Evolutionary conservation across 1,140 invertebrate species (phyloP).

Genomic region (Macrocentrus cingulum): DNA sequence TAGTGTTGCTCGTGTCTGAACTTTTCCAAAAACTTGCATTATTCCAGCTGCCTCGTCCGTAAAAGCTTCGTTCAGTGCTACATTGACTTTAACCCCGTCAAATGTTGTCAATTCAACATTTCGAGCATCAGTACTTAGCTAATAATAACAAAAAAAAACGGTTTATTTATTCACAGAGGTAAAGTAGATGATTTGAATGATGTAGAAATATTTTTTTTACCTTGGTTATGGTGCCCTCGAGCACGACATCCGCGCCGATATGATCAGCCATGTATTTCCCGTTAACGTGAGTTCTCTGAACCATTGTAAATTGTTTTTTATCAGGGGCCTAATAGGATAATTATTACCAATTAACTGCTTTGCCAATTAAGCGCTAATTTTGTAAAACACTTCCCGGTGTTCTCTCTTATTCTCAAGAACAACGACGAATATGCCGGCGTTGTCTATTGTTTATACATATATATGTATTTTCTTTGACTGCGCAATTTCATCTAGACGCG

Average conservation of each 20-base stretch:
- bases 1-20: constrained; percentile 46
- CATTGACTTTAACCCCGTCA: constrained; percentile 43
- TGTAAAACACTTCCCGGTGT: too few relatives aligned
- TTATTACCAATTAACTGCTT: too few relatives aligned
- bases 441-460: too few relatives aligned
- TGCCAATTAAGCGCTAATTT: too few relatives aligned
- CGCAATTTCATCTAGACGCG: too few relatives aligned
- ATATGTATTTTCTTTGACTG: too few relatives aligned
- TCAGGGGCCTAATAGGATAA: too few relatives aligned
- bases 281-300: constrained; percentile 1
- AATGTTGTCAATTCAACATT: constrained; percentile 44
- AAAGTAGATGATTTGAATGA: not conserved
- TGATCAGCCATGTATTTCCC: constrained; percentile 17
- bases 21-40: constrained; percentile 46
- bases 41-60: constrained; percentile 37
- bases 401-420: too few relatives aligned
- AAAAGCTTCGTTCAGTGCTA: constrained; percentile 38
- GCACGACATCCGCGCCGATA: constrained; percentile 15
- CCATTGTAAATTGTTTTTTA: too few relatives aligned
- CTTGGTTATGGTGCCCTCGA: constrained; percentile 23
- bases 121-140: constrained; percentile 43
- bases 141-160: constrained; percentile 9
- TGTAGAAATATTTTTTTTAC: constrained; percentile 4
- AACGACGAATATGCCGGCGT: too few relatives aligned
- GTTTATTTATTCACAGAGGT: not conserved